These are phyloP conservation scores for Chymomyza fuscimana DNA, from an alignment of 2,888 invertebrate genomes.

Conservation along the genomic window DNA sequence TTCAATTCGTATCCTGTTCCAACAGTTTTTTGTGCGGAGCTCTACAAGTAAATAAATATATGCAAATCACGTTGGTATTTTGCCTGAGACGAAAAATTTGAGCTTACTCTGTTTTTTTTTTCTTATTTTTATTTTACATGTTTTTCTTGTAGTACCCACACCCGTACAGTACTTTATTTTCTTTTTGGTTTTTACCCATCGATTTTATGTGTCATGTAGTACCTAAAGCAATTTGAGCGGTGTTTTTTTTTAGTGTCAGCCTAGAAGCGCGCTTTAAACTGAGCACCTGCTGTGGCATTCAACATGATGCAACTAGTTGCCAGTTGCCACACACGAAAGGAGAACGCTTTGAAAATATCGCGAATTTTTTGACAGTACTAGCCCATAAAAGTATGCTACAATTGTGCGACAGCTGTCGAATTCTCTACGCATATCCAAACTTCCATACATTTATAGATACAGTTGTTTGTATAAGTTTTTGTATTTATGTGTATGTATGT, in stretches of 20 bases:
- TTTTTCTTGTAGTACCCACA: not conserved
- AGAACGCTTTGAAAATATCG: not conserved
- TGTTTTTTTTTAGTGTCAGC: conserved; percentile 29
- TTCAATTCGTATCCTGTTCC: conserved; percentile 36
- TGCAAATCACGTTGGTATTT: conserved; percentile 64
- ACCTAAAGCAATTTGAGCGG: conserved; percentile 42
- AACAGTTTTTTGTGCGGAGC: conserved; percentile 7
- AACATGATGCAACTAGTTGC: conserved; percentile 59
- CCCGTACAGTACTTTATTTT: not conserved
- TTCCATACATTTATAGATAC: not conserved
- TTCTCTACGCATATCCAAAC: not conserved
- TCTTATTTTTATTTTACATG: conserved; percentile 24
- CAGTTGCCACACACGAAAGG: conserved; percentile 9
- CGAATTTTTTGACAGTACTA: not conserved
- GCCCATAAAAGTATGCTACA: conserved; percentile 34
- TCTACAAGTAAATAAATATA: conserved; percentile 57
- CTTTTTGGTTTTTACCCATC: conserved; percentile 30
- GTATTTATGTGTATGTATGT: no score
- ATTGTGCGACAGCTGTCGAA: conserved; percentile 23
- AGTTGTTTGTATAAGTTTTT: not conserved
- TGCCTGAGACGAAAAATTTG: conserved; percentile 15
- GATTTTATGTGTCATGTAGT: conserved; percentile 52
- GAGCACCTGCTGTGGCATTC: not conserved
- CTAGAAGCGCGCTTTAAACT: conserved; percentile 29
- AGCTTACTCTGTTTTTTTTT: not conserved